A percentile compares a stretch with the other conserved stretches of the same genome.
These are phyloP conservation scores for Orthonyx spaldingii DNA, from an alignment of 2,113 vertebrate genomes.

Conservation along the genomic window DNA sequence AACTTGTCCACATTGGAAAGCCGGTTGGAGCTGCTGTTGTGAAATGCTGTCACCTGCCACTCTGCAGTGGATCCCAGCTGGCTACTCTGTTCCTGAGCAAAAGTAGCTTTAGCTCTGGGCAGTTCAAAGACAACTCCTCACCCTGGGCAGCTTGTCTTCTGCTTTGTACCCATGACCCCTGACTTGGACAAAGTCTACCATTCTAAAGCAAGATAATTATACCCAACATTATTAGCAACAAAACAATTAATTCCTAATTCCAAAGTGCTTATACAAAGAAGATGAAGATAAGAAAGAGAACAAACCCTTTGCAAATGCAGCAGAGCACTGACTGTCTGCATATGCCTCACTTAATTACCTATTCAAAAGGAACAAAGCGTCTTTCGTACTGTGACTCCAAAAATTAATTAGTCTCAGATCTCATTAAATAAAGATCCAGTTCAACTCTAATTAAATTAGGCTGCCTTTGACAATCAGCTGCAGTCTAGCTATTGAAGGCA, in stretches of 20 bases:
- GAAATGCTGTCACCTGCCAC: neutral
- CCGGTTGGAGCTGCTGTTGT: neutral
- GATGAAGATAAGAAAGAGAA: slow-evolving; percentile 26
- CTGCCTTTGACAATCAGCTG: slow-evolving; percentile 57
- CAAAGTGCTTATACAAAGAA: slow-evolving; percentile 30
- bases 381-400: slow-evolving; percentile 60
- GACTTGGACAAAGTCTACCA: neutral
- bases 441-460: slow-evolving; percentile 69
- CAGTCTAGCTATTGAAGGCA: neutral
- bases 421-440: slow-evolving; percentile 69
- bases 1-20: neutral
- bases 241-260: slow-evolving; percentile 34
- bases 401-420: slow-evolving; percentile 69
- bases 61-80: neutral
- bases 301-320: slow-evolving; percentile 31
- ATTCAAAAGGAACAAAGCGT: slow-evolving; percentile 60
- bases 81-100: neutral
- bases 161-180: neutral
- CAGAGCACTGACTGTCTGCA: slow-evolving; percentile 1
- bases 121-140: neutral
- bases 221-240: neutral
- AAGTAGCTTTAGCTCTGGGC: neutral
- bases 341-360: slow-evolving; percentile 42
- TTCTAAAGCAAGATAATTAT: slow-evolving; percentile 24
- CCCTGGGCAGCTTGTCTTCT: neutral